These are phyloP conservation scores for Eulemur rubriventer DNA, from an alignment of 2,797 vertebrate species.

Conservation along the genomic window DNA sequence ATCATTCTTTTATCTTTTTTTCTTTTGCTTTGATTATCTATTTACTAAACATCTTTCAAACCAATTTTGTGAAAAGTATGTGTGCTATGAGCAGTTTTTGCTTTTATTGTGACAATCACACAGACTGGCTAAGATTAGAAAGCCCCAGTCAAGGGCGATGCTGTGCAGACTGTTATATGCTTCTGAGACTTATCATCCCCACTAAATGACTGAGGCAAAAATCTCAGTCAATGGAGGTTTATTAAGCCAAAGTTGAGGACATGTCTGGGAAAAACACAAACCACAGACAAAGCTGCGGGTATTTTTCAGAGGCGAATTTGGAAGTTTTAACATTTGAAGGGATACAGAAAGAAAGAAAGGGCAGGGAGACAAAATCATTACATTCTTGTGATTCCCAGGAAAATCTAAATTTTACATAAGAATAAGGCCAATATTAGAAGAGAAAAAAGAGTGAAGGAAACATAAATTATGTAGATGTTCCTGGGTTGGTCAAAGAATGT, in stretches of 20 bases:
- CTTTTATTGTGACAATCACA: neutral
- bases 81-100: neutral
- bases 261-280: neutral
- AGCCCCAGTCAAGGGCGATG: neutral
- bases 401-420: neutral
- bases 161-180: neutral
- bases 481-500: neutral
- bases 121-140: neutral
- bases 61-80: neutral
- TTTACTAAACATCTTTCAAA: neutral
- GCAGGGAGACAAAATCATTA: neutral
- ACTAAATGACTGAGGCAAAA: neutral
- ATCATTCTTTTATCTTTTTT: neutral
- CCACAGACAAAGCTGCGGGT: neutral
- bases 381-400: neutral
- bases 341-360: neutral
- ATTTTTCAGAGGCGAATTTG: neutral
- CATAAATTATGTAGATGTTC: neutral
- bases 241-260: neutral
- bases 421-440: neutral
- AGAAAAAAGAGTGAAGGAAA: neutral
- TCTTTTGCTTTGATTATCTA: neutral
- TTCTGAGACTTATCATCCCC: neutral
- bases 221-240: neutral
- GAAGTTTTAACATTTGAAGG: neutral